Conservation (phyloP, 2,888 invertebrate genomes). For the Hemithea aestivaria region DNA sequence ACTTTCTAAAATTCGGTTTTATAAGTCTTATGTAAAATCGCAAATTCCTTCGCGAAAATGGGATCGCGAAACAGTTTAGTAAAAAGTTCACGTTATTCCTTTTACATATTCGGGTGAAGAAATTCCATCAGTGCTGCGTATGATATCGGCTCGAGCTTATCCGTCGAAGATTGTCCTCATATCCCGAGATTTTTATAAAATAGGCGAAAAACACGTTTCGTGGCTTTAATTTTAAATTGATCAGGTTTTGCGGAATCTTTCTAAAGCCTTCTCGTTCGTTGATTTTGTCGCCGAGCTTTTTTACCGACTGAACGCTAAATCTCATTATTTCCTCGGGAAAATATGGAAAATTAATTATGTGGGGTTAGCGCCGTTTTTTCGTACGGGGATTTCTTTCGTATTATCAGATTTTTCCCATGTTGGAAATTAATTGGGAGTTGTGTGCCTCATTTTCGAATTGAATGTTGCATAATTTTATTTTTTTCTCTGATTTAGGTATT, state of each 20-base stretch:
- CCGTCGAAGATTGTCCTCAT: constrained; percentile 73
- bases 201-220: constrained; percentile 78
- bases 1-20: too few relatives aligned
- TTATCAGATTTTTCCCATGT: constrained; percentile 18
- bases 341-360: constrained; percentile 67
- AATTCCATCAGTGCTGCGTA: constrained; percentile 45
- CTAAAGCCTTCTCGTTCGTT: constrained; percentile 65
- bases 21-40: constrained; percentile 2
- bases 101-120: constrained; percentile 38
- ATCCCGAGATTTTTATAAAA: constrained; percentile 77
- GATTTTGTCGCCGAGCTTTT: constrained; percentile 67
- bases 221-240: constrained; percentile 80
- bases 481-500: constrained; percentile 2
- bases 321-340: constrained; percentile 59
- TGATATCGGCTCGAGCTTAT: constrained; percentile 55
- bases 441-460: neutral
- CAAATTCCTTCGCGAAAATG: constrained; percentile 15
- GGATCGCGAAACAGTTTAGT: constrained; percentile 9
- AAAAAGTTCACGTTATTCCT: constrained; percentile 29
- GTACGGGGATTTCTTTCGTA: constrained; percentile 13
- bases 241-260: constrained; percentile 74
- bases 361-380: constrained; percentile 41
- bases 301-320: constrained; percentile 46
- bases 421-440: constrained; percentile 15
- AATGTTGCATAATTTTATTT: neutral